Conservation (phyloP, 2,888 invertebrate genomes). For the Hypolimnas misippus region DNA sequence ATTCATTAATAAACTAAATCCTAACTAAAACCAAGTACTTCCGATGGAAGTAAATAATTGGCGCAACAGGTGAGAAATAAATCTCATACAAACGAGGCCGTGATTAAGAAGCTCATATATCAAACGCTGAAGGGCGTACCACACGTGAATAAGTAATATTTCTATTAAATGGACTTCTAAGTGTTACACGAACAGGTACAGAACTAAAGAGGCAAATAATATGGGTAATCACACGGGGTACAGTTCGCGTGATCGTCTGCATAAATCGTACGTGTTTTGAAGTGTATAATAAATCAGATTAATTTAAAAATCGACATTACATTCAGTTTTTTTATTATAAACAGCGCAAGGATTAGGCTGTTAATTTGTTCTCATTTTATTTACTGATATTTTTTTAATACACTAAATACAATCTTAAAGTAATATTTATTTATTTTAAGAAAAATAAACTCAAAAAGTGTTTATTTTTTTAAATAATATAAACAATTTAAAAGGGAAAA, state of each 20-base stretch:
- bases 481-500: conserved; percentile 38
- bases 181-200: conserved; percentile 21
- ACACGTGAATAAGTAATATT: conserved; percentile 59
- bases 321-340: background rate
- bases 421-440: background rate
- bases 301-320: conserved; percentile 25
- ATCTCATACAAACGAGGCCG: conserved; percentile 71
- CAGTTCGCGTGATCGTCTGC: conserved; percentile 33
- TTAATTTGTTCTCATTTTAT: background rate
- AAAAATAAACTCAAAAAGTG: conserved; percentile 5
- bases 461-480: conserved; percentile 30
- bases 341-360: background rate
- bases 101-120: conserved; percentile 78
- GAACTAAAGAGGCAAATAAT: conserved; percentile 26
- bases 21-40: conserved; percentile 55
- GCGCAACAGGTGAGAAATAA: conserved; percentile 79
- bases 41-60: conserved; percentile 75
- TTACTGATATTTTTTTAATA: background rate
- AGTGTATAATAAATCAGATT: conserved; percentile 35
- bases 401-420: background rate
- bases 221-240: conserved; percentile 25
- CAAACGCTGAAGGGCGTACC: conserved; percentile 62
- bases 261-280: conserved; percentile 35
- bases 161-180: conserved; percentile 32
- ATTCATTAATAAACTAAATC: conserved; percentile 46